phyloP scores from a whole-genome alignment of 2,113 vertebrate genomes.

The Monarcha castaneiventris region DNA sequence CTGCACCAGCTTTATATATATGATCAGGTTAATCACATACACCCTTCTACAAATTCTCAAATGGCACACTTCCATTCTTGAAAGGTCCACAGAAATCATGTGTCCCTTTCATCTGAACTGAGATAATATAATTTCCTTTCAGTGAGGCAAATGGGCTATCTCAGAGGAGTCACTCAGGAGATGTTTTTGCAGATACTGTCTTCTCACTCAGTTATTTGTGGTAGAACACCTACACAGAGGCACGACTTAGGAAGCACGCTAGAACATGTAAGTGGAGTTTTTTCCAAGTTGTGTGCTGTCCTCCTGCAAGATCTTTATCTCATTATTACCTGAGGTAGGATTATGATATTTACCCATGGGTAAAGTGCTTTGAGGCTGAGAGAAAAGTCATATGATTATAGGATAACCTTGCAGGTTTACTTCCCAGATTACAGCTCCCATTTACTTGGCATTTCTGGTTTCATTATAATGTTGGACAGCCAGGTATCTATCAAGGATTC shows the following conservation, averaged over 20 bases:
- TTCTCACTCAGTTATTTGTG: not conserved
- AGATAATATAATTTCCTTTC: not conserved
- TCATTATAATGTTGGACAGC: not conserved
- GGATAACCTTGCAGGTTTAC: not conserved
- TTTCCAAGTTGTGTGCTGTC: not conserved
- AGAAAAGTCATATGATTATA: not conserved
- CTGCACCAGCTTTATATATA: not conserved
- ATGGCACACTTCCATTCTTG: slow-evolving; percentile 20
- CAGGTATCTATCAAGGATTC: not conserved
- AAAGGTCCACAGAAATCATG: not conserved
- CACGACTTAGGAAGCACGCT: not conserved
- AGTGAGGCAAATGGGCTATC: not conserved
- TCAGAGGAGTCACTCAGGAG: not conserved
- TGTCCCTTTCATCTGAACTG: not conserved
- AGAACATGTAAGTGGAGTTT: not conserved
- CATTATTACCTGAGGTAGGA: not conserved
- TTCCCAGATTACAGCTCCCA: not conserved
- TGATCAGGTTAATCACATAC: not conserved
- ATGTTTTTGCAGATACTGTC: not conserved
- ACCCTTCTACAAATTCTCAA: not conserved
- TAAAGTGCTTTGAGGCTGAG: not conserved
- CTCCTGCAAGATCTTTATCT: not conserved
- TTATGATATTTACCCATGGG: not conserved
- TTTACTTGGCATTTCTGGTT: not conserved
- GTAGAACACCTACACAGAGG: not conserved